A percentile compares a stretch with the other conserved stretches of the same genome.
phyloP scores from a whole-genome alignment of 2,113 vertebrate species.

The Paratilapia polleni region DNA sequence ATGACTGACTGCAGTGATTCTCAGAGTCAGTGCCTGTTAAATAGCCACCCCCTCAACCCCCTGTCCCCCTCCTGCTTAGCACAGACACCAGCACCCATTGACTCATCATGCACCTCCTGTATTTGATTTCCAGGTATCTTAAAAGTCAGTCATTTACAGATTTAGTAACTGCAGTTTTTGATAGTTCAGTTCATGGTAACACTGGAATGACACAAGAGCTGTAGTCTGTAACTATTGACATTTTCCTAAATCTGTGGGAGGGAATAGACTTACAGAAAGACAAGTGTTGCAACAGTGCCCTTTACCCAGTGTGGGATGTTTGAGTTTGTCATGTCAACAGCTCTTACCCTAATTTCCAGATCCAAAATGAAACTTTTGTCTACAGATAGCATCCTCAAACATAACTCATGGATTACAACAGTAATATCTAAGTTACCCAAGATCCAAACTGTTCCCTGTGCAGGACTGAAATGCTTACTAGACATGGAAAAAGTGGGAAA shows the following conservation, averaged over 20 bases:
- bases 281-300: slow-evolving; percentile 12
- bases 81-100: no score
- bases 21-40: background rate
- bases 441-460: background rate
- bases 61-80: background rate
- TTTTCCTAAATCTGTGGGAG: no score
- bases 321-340: slow-evolving; percentile 30
- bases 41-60: background rate
- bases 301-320: slow-evolving; percentile 41
- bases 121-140: no score
- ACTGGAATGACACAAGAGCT: no score
- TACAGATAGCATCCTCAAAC: background rate
- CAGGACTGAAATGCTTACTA: no score
- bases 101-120: no score
- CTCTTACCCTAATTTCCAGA: background rate
- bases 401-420: background rate
- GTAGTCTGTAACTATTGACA: no score
- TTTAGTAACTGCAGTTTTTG: no score
- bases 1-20: slow-evolving; percentile 34
- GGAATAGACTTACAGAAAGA: no score
- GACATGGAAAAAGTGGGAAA: background rate
- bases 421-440: background rate
- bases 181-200: no score
- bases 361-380: slow-evolving; percentile 11
- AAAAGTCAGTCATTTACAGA: no score